Conservation (phyloP, 2,113 vertebrate species). For the Thamnaconus septentrionalis region DNA sequence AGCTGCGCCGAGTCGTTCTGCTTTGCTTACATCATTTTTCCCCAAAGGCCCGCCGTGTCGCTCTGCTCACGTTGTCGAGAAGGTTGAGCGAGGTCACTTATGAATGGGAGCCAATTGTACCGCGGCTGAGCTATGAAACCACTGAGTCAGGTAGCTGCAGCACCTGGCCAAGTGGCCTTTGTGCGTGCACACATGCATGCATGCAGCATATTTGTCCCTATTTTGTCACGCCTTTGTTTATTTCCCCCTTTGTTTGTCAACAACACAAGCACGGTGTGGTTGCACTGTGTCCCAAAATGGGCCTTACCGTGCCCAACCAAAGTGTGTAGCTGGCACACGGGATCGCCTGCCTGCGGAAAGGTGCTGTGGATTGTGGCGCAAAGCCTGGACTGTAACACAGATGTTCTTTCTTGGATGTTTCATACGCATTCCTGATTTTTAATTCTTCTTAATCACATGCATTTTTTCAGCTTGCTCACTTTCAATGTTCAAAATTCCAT, state of each 20-base stretch:
- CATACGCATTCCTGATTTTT: no score
- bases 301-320: constrained; percentile 15
- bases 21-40: constrained; percentile 22
- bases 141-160: constrained; percentile 56
- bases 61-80: neutral
- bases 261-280: constrained; percentile 10
- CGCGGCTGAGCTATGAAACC: constrained; percentile 26
- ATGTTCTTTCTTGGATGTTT: constrained; percentile 16
- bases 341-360: constrained; percentile 3
- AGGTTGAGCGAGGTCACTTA: neutral
- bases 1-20: neutral
- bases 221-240: constrained; percentile 27
- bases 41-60: neutral
- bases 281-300: constrained; percentile 1
- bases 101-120: constrained; percentile 22
- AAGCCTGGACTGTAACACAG: constrained; percentile 5
- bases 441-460: no score
- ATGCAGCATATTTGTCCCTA: constrained; percentile 11
- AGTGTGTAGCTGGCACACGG: neutral
- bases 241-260: constrained; percentile 21
- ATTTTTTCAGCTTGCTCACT: no score
- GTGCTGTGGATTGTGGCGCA: constrained; percentile 2
- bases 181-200: neutral
- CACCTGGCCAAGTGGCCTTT: constrained; percentile 28
- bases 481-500: no score